phyloP scores from a whole-genome alignment of 2,888 invertebrate genomes.

The Sarcophaga caerulescens region DNA sequence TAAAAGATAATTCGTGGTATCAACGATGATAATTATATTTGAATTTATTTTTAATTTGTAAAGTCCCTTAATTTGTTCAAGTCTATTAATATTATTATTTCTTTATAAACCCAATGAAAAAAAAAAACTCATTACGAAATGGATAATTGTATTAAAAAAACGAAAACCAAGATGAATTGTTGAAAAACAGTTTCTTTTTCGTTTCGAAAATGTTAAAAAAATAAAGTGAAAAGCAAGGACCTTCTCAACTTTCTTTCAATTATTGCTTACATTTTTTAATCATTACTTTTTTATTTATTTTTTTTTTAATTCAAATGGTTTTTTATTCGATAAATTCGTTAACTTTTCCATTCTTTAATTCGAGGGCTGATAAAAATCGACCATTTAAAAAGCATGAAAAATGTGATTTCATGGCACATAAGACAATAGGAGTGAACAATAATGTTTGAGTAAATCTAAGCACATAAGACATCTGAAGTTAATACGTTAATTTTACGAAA shows the following conservation, averaged over 20 bases:
- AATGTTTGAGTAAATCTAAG: not conserved
- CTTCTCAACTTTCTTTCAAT: constrained; percentile 78
- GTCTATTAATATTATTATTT: constrained; percentile 29
- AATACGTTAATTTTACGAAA: too few relatives aligned
- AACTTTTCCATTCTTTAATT: not conserved
- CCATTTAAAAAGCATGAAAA: too few relatives aligned
- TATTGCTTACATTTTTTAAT: constrained; percentile 40
- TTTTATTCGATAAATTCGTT: not conserved
- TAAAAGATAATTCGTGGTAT: constrained; percentile 54
- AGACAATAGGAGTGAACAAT: too few relatives aligned
- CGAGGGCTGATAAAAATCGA: constrained; percentile 25
- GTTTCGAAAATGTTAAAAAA: constrained; percentile 52
- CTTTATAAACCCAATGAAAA: not conserved
- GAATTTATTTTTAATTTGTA: constrained; percentile 42
- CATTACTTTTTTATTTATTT: constrained; percentile 26
- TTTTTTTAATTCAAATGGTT: not conserved
- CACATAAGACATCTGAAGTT: not conserved
- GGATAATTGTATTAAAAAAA: constrained; percentile 15
- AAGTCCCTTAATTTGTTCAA: constrained; percentile 6
- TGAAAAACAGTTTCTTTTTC: constrained; percentile 61
- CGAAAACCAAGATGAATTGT: constrained; percentile 46
- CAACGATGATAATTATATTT: constrained; percentile 48
- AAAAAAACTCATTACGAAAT: constrained; percentile 5
- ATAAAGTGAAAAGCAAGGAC: constrained; percentile 78
- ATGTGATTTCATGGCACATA: too few relatives aligned